phyloP scores from a whole-genome alignment of 2,888 invertebrate genomes.

The Dasypogon diadema region DNA sequence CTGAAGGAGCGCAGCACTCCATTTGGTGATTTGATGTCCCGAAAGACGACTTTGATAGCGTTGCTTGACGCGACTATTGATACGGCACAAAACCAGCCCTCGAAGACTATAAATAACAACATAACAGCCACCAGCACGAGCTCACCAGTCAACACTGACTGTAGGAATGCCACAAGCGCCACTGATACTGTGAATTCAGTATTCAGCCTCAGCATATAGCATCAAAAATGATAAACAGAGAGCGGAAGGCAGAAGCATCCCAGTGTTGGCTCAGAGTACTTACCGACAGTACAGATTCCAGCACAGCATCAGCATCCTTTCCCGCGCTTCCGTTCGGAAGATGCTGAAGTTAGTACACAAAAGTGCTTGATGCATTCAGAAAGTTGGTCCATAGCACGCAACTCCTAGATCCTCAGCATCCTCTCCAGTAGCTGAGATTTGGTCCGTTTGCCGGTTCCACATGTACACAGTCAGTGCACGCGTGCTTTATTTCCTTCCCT shows the following conservation, averaged over 20 bases:
- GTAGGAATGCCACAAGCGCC: constrained; percentile 23
- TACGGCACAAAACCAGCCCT: constrained; percentile 12
- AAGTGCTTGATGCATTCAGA: constrained; percentile 11
- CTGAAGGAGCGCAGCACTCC: constrained; percentile 24
- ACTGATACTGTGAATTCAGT: neutral
- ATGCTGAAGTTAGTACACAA: neutral
- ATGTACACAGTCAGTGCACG: constrained; percentile 5
- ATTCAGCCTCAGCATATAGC: neutral
- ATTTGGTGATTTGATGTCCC: constrained; percentile 7
- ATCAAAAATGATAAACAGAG: constrained; percentile 41
- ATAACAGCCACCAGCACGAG: neutral
- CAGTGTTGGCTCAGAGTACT: neutral
- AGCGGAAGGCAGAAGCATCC: constrained; percentile 25
- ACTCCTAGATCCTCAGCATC: constrained; percentile 3
- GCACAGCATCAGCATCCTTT: constrained; percentile 27
- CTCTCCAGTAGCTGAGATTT: constrained; percentile 22
- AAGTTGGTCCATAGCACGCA: constrained; percentile 20
- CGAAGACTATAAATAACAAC: constrained; percentile 10
- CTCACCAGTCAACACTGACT: constrained; percentile 23
- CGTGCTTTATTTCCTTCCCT: neutral
- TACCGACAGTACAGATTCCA: too few species aligned
- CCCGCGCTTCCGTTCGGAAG: constrained; percentile 31
- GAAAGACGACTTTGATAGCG: constrained; percentile 29
- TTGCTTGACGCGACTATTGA: constrained; percentile 23
- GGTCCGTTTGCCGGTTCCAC: constrained; percentile 7